Percentiles rank a stretch among this genome's conserved stretches.
Evolutionary conservation across 2,113 vertebrate genomes (phyloP).

Genomic region (Leucoraja erinaceus): DNA sequence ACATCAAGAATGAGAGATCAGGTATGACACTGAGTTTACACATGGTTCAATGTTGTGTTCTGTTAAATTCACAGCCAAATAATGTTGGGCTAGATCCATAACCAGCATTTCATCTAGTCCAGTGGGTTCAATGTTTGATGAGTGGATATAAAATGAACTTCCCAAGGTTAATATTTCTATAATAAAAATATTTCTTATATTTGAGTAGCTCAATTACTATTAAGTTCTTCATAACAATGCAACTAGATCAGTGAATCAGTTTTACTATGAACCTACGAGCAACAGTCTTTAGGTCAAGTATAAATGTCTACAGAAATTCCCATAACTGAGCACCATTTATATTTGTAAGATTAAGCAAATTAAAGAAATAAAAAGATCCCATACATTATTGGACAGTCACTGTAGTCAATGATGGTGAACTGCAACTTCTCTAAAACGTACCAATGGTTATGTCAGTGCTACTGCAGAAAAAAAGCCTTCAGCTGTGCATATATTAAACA

Average conservation of each 20-base stretch:
- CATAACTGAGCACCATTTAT: neutral
- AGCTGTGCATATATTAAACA: neutral
- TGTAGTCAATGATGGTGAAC: neutral
- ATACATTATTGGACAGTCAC: neutral
- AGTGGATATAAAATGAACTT: neutral
- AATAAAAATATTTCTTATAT: slow-evolving; percentile 1
- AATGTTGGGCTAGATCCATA: neutral
- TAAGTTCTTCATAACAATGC: neutral
- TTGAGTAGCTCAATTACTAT: neutral
- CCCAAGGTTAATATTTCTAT: neutral
- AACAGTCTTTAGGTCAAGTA: neutral
- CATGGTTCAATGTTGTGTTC: neutral
- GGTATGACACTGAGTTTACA: neutral
- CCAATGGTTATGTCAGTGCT: neutral
- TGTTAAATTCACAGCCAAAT: neutral
- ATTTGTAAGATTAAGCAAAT: neutral
- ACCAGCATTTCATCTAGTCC: neutral
- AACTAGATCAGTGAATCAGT: neutral
- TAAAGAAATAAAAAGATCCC: neutral
- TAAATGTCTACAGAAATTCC: neutral
- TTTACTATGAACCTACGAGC: neutral
- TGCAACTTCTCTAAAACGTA: neutral
- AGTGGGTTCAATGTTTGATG: neutral
- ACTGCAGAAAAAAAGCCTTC: neutral
- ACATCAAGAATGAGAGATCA: neutral